phyloP scores from a whole-genome alignment of 1,140 invertebrate genomes.

The Zaprionus ghesquierei region DNA sequence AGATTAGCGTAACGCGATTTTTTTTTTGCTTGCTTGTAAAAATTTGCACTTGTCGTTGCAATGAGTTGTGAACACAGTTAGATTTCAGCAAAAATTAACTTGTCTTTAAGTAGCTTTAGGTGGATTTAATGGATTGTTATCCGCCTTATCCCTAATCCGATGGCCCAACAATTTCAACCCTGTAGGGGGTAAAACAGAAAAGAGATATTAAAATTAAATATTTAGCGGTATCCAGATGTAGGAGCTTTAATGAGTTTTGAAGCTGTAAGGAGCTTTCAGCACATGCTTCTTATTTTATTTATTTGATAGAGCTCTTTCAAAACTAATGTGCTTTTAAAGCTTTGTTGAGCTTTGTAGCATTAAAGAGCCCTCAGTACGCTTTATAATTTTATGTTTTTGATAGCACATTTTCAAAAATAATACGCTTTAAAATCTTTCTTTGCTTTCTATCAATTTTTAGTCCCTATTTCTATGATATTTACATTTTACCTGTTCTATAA shows the following conservation, averaged over 20 bases:
- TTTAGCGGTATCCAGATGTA: background rate
- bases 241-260: background rate
- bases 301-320: too few relatives aligned
- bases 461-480: too few relatives aligned
- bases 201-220: background rate
- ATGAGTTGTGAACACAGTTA: conserved; percentile 46
- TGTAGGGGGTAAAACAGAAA: background rate
- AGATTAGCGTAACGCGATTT: background rate
- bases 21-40: conserved; percentile 19
- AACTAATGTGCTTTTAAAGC: too few relatives aligned
- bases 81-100: conserved; percentile 38
- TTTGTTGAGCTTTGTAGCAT: too few relatives aligned
- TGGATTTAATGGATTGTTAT: conserved; percentile 22
- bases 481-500: too few relatives aligned
- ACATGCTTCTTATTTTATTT: too few relatives aligned
- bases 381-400: too few relatives aligned
- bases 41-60: conserved; percentile 44
- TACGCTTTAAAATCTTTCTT: too few relatives aligned
- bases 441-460: too few relatives aligned
- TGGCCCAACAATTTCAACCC: conserved; percentile 10
- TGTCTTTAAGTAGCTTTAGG: conserved; percentile 40
- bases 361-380: too few relatives aligned
- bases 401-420: too few relatives aligned
- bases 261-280: background rate
- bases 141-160: conserved; percentile 7